Percentiles rank a stretch among this genome's conserved stretches.
Evolutionary conservation across 2,113 vertebrate species (phyloP).

Genomic region (Prionailurus viverrinus): DNA sequence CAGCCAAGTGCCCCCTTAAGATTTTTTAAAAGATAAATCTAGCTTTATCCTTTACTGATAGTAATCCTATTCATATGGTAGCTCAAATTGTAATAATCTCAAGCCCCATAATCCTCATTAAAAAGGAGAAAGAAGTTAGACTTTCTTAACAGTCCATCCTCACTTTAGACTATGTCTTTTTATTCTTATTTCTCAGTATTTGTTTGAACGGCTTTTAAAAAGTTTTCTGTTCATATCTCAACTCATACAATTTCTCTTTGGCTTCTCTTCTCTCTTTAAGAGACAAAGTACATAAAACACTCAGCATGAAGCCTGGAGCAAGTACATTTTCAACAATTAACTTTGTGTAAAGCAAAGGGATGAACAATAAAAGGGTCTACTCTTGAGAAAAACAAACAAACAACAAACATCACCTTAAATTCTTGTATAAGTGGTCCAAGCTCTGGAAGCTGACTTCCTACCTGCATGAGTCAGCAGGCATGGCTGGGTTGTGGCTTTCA

Average conservation of each 20-base stretch:
- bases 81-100: not conserved
- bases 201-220: not conserved
- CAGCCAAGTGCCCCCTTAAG: not conserved
- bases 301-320: not conserved
- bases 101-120: not conserved
- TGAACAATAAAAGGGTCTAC: not conserved
- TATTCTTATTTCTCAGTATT: not conserved
- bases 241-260: not conserved
- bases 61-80: not conserved
- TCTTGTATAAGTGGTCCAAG: not conserved
- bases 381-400: conserved; percentile 9
- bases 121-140: not conserved
- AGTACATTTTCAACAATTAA: not conserved
- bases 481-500: not conserved
- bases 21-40: not conserved
- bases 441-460: not conserved
- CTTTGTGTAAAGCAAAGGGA: not conserved
- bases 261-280: not conserved
- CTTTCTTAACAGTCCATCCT: not conserved
- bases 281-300: not conserved
- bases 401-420: not conserved
- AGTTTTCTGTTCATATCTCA: not conserved
- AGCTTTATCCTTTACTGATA: not conserved
- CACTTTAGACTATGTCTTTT: not conserved
- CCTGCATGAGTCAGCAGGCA: not conserved